Evolutionary conservation across 2,888 invertebrate species (phyloP).

Genomic region (Aporophyla nigra): DNA sequence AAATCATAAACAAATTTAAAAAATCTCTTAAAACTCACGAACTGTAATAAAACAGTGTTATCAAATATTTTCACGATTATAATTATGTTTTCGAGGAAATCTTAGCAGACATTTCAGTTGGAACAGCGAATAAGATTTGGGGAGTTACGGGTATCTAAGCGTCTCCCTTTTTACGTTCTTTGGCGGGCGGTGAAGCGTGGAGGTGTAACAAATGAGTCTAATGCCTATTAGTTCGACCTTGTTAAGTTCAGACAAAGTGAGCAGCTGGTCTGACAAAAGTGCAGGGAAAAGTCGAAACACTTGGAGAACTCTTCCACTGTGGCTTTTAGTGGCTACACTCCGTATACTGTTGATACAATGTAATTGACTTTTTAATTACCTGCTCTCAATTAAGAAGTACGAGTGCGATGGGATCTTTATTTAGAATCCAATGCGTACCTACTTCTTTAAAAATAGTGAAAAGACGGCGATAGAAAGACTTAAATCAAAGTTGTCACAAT

Average conservation of each 20-base stretch:
- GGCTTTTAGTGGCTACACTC: conserved; percentile 49
- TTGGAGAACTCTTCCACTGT: conserved; percentile 66
- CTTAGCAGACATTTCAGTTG: conserved; percentile 63
- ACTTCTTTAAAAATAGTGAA: background rate
- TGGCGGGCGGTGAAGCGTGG: conserved; percentile 84
- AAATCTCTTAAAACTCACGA: conserved; percentile 25
- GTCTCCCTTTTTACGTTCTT: conserved; percentile 83
- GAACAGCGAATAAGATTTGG: conserved; percentile 75
- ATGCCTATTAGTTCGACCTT: conserved; percentile 88
- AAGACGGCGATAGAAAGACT: background rate
- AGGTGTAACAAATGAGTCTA: conserved; percentile 87
- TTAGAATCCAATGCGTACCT: conserved; percentile 11
- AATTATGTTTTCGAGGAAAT: conserved; percentile 63
- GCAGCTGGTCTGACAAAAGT: conserved; percentile 79
- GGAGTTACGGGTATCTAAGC: conserved; percentile 77
- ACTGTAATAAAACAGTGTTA: conserved; percentile 38
- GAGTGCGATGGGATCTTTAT: conserved; percentile 12
- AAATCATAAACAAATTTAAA: conserved; percentile 54
- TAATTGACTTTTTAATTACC: conserved; percentile 58
- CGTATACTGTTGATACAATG: conserved; percentile 38
- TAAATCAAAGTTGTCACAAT: background rate
- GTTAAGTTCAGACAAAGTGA: conserved; percentile 87
- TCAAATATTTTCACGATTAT: conserved; percentile 53
- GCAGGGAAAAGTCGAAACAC: conserved; percentile 78
- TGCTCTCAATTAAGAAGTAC: conserved; percentile 28